These are phyloP conservation scores for Oasisia sp. DNA, from an alignment of 2,888 invertebrate species.

Conservation along the genomic window DNA sequence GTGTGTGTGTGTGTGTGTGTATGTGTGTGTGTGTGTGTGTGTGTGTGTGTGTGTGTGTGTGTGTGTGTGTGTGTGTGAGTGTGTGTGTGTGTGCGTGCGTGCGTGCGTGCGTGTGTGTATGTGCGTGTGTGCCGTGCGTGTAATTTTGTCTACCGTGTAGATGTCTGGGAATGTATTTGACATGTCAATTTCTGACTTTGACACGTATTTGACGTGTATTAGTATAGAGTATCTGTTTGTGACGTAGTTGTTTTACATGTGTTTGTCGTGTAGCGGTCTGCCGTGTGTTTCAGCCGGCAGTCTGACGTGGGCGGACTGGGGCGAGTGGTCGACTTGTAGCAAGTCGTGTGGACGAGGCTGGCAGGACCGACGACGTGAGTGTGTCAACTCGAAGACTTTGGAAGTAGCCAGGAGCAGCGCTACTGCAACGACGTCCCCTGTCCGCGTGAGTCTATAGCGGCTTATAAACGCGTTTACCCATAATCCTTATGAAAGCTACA, in stretches of 20 bases:
- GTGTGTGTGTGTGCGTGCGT: too few relatives aligned
- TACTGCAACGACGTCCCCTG: slow-evolving; percentile 47
- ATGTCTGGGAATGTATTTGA: background rate
- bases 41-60: too few relatives aligned
- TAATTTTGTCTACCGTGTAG: background rate
- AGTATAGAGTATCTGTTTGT: too few relatives aligned
- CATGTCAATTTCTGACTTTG: background rate
- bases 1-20: too few relatives aligned
- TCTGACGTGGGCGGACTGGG: slow-evolving; percentile 43
- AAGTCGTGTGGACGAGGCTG: slow-evolving; percentile 53
- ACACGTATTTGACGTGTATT: background rate
- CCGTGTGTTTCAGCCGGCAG: slow-evolving; percentile 13
- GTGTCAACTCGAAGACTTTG: slow-evolving; percentile 48
- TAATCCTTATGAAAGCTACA: too few relatives aligned
- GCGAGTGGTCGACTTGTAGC: slow-evolving; percentile 53
- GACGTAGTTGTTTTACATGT: background rate
- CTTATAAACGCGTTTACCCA: background rate
- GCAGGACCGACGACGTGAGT: slow-evolving; percentile 47
- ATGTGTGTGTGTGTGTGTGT: too few relatives aligned
- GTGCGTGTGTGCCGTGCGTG: too few relatives aligned
- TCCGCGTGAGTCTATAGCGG: slow-evolving; percentile 49
- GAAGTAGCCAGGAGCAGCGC: slow-evolving; percentile 49
- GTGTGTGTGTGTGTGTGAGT: too few relatives aligned
- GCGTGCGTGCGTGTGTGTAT: too few relatives aligned
- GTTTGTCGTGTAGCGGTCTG: background rate